Evolutionary conservation across 2,113 vertebrate genomes (phyloP).

Genomic region (Aptenodytes patagonicus): DNA sequence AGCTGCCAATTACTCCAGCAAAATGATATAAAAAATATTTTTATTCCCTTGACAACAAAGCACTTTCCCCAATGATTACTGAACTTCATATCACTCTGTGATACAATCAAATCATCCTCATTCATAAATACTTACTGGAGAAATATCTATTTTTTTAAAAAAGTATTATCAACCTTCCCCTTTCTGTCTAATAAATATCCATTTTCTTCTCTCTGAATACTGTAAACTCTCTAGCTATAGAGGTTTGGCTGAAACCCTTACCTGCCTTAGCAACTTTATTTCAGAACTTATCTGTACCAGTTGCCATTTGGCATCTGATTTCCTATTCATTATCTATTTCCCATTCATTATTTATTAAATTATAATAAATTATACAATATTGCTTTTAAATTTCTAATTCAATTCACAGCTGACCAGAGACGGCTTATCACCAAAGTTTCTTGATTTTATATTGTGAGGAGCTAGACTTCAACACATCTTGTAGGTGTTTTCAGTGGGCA

Average conservation of each 20-base stretch:
- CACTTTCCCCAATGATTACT: background rate
- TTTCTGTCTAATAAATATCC: background rate
- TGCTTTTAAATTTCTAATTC: background rate
- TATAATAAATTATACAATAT: background rate
- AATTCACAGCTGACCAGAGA: background rate
- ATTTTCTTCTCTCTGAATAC: background rate
- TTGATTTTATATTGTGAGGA: background rate
- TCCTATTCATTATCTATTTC: background rate
- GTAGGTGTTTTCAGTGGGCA: background rate
- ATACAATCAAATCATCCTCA: background rate
- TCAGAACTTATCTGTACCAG: background rate
- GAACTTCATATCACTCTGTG: background rate
- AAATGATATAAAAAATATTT: background rate
- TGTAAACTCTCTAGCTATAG: background rate
- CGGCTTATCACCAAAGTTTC: background rate
- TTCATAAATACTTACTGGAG: background rate
- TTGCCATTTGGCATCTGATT: background rate
- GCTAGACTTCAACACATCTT: background rate
- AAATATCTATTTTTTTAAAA: background rate
- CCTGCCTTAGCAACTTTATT: background rate
- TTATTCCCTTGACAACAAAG: background rate
- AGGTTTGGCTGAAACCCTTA: background rate
- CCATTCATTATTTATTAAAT: background rate
- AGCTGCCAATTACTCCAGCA: background rate
- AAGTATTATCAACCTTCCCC: background rate